These are phyloP conservation scores for Mesitornis unicolor DNA, from an alignment of 2,113 vertebrate genomes.

Conservation along the genomic window DNA sequence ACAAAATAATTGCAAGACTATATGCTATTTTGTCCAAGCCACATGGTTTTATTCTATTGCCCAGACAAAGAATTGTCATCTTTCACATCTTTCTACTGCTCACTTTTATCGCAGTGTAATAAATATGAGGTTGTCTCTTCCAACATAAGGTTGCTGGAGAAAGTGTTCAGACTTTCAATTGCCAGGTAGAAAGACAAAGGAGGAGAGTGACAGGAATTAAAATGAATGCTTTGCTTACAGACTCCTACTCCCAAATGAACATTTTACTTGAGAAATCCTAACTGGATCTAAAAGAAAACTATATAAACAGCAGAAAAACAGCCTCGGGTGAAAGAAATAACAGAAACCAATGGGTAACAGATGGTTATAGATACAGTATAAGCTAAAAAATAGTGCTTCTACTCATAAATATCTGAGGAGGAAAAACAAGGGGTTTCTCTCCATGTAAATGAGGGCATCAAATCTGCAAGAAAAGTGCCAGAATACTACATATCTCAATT, in stretches of 20 bases:
- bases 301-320: background rate
- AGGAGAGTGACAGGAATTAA: constrained; percentile 14
- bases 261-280: background rate
- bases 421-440: background rate
- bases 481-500: background rate
- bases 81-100: constrained; percentile 4
- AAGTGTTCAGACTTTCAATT: constrained; percentile 20
- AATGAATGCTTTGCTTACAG: constrained; percentile 2
- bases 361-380: background rate
- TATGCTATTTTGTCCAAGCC: background rate
- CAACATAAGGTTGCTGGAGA: background rate
- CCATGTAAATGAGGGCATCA: background rate
- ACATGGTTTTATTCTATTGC: background rate
- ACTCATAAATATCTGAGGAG: background rate
- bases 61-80: constrained; percentile 2
- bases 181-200: constrained; percentile 24
- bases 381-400: background rate
- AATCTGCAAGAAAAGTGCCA: background rate
- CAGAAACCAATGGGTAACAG: background rate
- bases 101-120: background rate
- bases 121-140: background rate
- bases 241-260: background rate
- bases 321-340: background rate
- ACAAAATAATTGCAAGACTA: background rate
- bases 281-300: background rate